Conservation (phyloP, 1,140 invertebrate species). For the Andrena cerasifolii region DNA sequence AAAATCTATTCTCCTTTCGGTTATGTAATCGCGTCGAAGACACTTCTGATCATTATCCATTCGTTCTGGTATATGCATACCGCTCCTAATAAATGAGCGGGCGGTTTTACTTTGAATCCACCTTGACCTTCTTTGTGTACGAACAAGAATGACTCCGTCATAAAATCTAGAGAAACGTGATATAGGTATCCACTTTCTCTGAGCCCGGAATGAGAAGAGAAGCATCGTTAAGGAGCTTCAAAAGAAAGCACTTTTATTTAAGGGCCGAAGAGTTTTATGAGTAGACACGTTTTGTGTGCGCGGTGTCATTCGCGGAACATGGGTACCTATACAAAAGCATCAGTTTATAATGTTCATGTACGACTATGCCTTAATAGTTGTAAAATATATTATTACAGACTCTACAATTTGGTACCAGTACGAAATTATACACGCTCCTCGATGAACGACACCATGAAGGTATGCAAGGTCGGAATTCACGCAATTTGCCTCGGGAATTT, state of each 20-base stretch:
- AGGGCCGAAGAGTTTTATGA: no score
- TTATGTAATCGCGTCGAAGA: constrained; percentile 9
- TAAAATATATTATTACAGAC: no score
- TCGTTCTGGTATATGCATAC: background rate
- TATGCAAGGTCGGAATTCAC: constrained; percentile 36
- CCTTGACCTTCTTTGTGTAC: background rate
- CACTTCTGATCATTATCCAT: background rate
- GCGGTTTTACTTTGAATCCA: background rate
- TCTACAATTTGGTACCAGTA: background rate
- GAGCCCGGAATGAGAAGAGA: background rate
- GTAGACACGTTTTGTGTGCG: no score
- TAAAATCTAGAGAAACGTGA: constrained; percentile 22
- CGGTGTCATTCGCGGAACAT: no score
- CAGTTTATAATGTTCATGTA: no score
- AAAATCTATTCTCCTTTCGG: background rate
- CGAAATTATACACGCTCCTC: background rate
- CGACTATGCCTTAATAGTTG: no score
- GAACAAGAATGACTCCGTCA: constrained; percentile 1
- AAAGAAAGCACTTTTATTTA: background rate
- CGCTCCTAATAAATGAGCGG: background rate
- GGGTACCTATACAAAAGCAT: no score
- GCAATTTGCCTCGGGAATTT: constrained; percentile 34
- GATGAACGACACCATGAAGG: background rate
- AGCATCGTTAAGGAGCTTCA: constrained; percentile 10
- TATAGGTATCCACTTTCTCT: constrained; percentile 19